Base-by-base conservation (phyloP, 1,140 invertebrate species). In the Aphelinus certus region DNA sequence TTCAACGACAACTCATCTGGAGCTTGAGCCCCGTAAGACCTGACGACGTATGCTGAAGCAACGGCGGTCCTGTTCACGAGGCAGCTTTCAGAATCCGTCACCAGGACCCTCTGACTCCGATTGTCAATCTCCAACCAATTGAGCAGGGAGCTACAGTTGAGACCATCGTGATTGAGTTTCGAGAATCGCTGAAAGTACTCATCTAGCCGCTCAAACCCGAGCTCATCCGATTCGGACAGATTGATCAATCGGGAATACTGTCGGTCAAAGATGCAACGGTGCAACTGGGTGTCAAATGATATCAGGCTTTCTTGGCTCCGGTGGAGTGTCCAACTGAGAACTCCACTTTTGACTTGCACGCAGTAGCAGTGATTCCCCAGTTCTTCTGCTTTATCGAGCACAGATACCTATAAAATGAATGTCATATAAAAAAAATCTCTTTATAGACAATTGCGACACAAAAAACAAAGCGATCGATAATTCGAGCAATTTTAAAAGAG, bases 31-130 rank as follows among this genome's bases (percentile, higher is more conserved):
- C 92, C 92, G 84, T 97, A 97, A 80, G 94, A 91, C 74, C 95
- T 92, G 42, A 97, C 93, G 3, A 96, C 97, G 83, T 98, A 98
- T 1, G 97, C 97, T 1, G 97, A 97, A 1, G 97, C 97, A 7
- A 99, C 96, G 1, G 97, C 98, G 0, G 98, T 97, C 1, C 97
- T 99, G 86, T 99, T 99, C 79, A 99, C 98, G 0, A 95, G 96
- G 76, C 94, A 95, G 69, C 96, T 96, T 83, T 98, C 76, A 94
- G 90, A 77, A 96, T 90, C 77, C 91, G 93, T 86, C 92, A 94
- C 81, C 87, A 85, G 81, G 67, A 85, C 88, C 49, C 92, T 90
- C 64, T 90, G 88, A 79, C 95, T 94, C 81, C 93, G 92, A 82
- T 96, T 96, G 81, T 96, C 94, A 86, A 96, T 89, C 86, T 97